Base-by-base conservation (phyloP, 2,888 invertebrate species). In the Diarsia dahlii region DNA sequence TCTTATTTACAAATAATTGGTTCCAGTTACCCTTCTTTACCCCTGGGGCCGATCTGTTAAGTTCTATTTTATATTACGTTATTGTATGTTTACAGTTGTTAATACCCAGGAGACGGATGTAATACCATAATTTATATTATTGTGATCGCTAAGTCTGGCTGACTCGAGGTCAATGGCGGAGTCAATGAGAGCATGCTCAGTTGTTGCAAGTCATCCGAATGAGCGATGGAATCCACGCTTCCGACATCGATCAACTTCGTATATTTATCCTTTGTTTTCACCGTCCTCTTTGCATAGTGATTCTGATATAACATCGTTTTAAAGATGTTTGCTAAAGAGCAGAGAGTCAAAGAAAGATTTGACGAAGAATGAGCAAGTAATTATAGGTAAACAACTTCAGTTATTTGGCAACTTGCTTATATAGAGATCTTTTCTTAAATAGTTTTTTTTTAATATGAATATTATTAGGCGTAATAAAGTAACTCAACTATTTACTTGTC, bases 111-210 rank as follows among this genome's bases (percentile, higher is more conserved):
- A 94, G 95, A 95, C 92, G 93, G 93, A 93, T 93, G 93, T 93
- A 90, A 92, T 89, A 92, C 91, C 91, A 93, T 95, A 94, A 95
- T 95, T 95, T 94, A 93, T 94, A 93, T 94, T 95, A 93, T 95
- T 94, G 93, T 93, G 94, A 95, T 94, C 92, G 86, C 89, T 91
- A 89, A 89, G 88, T 90, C 88, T 89, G 91, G 90, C 88, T 92
- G 92, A 91, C 91, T 92, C 91, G 93, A 92, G 96, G 96, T 95
- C 95, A 95, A 94, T 94, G 90, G 93, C 90, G 95, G 93, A 95
- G 96, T 96, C 95, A 95, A 95, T 95, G 95, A 96, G 95, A 95
- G 92, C 94, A 95, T 93, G 92, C 93, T 91, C 92, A 91, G 91
- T 91, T 92, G 90, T 90, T 95, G 96, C 96, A 96, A 96, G 96